Conservation (phyloP, 1,140 invertebrate species). For the Drosophila orena region DNA sequence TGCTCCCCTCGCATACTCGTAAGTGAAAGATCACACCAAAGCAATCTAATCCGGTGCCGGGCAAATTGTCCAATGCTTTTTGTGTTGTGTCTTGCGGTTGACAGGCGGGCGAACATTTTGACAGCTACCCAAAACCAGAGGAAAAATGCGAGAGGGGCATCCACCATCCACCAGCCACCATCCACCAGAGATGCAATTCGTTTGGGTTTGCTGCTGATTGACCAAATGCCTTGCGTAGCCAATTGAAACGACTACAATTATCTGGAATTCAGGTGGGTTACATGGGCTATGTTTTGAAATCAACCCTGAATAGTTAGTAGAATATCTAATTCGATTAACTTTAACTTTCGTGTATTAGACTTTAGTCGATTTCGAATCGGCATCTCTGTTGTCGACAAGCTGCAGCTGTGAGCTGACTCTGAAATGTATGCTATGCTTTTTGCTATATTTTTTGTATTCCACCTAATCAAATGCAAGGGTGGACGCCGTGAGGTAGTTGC, state of each 20-base stretch:
- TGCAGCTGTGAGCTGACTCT: slow-evolving; percentile 3
- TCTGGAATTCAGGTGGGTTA: no score
- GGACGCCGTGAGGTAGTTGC: slow-evolving; percentile 43
- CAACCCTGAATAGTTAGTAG: no score
- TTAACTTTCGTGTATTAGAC: no score
- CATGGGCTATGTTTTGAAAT: no score
- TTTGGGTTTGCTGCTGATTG: not conserved
- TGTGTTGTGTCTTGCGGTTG: slow-evolving; percentile 59
- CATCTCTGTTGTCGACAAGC: not conserved
- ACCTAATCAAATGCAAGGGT: slow-evolving; percentile 62
- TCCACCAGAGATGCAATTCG: slow-evolving; percentile 6
- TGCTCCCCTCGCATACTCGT: not conserved
- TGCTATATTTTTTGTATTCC: slow-evolving; percentile 7
- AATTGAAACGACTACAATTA: not conserved
- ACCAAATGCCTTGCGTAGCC: not conserved
- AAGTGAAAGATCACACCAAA: slow-evolving; percentile 44
- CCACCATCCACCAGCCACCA: no score
- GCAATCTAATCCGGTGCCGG: slow-evolving; percentile 38
- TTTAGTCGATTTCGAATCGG: not conserved
- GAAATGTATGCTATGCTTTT: slow-evolving; percentile 48
- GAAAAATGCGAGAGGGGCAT: not conserved
- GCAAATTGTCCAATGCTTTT: slow-evolving; percentile 55
- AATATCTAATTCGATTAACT: not conserved
- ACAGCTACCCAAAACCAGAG: slow-evolving; percentile 5
- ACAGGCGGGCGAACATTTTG: slow-evolving; percentile 39